These are phyloP conservation scores for Diacarnus erythraeanus DNA, from an alignment of 37 sponge, comb jelly and placozoan genomes.

Conservation along the genomic window DNA sequence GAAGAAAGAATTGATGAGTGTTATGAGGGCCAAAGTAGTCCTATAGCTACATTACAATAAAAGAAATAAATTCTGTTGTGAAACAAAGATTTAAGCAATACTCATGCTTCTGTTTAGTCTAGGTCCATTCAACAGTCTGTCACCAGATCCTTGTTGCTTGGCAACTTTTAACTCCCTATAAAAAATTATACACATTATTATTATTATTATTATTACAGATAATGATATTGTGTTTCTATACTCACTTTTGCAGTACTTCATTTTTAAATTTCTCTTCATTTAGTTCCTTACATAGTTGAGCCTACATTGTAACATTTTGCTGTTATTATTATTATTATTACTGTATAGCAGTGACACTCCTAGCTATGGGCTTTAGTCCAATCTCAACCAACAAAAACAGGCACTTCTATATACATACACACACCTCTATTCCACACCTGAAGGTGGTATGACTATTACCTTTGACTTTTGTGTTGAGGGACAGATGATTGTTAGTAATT, in stretches of 20 bases:
- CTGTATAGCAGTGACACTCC: too few relatives aligned
- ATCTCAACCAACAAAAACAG: too few relatives aligned
- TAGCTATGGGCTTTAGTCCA: too few relatives aligned
- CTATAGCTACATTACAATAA: too few relatives aligned
- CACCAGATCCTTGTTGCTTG: not conserved
- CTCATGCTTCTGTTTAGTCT: constrained; percentile 56
- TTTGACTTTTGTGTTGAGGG: constrained; percentile 68
- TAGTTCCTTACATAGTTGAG: constrained; percentile 81
- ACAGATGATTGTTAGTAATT: constrained; percentile 59
- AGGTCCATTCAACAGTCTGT: constrained; percentile 21
- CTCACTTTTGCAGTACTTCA: constrained; percentile 43
- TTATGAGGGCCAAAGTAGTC: too few relatives aligned
- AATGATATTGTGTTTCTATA: not conserved
- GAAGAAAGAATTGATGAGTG: too few relatives aligned
- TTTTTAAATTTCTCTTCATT: constrained; percentile 94
- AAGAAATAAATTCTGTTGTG: not conserved
- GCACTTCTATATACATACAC: too few relatives aligned
- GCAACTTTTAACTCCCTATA: constrained; percentile 41
- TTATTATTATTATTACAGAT: not conserved
- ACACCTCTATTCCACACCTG: too few relatives aligned
- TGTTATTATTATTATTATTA: too few relatives aligned
- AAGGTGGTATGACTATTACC: too few relatives aligned
- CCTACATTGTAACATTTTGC: too few relatives aligned
- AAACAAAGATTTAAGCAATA: not conserved
- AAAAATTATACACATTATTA: too few relatives aligned